Evolutionary conservation across 1,140 invertebrate species (phyloP).

Genomic region (Euura lappo): DNA sequence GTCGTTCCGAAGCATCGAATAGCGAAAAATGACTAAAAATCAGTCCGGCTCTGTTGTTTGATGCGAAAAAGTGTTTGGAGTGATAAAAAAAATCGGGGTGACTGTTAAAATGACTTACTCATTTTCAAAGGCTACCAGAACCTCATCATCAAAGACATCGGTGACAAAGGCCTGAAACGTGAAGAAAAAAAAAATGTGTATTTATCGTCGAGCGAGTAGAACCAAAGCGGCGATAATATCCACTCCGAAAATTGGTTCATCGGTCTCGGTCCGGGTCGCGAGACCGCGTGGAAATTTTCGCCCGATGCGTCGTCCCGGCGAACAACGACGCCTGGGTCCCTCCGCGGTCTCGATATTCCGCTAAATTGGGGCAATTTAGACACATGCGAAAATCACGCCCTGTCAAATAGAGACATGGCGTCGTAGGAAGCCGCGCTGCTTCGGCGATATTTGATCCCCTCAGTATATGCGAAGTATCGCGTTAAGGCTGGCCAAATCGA

Average conservation of each 20-base stretch:
- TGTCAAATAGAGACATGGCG: conserved; percentile 79
- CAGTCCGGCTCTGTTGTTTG: no score
- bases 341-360: background rate
- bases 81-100: background rate
- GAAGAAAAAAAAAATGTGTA: conserved; percentile 37
- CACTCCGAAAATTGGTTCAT: no score
- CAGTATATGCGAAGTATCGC: conserved; percentile 42
- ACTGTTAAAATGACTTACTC: conserved; percentile 86
- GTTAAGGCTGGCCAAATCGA: conserved; percentile 27
- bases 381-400: conserved; percentile 76
- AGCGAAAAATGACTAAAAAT: no score
- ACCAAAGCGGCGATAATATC: no score
- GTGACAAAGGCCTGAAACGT: conserved; percentile 88
- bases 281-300: background rate
- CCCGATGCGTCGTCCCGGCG: background rate
- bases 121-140: conserved; percentile 92
- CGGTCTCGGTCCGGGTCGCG: background rate
- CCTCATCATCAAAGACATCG: conserved; percentile 90
- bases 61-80: no score
- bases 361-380: conserved; percentile 16
- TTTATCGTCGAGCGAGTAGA: conserved; percentile 17
- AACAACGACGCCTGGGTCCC: background rate
- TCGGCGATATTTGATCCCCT: conserved; percentile 39
- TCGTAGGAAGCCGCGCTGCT: conserved; percentile 64
- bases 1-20: no score